These are phyloP conservation scores for Nestor notabilis DNA, from an alignment of 2,113 vertebrate genomes.

Conservation along the genomic window DNA sequence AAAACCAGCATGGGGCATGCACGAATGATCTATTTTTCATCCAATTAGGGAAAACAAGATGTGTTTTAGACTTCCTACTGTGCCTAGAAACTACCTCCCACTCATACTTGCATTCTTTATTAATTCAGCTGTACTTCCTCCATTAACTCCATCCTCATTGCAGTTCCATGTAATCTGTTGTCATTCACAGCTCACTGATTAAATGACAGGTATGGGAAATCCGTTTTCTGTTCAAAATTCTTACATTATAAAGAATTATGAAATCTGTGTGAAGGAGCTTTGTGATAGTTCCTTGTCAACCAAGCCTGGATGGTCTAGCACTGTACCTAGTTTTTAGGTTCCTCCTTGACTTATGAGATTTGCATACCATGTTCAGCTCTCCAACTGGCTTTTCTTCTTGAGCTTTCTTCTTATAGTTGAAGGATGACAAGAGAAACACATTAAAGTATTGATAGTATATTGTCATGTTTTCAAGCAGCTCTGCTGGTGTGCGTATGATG, in stretches of 20 bases:
- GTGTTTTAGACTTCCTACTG: neutral
- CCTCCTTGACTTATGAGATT: neutral
- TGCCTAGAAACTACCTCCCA: neutral
- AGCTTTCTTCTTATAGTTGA: neutral
- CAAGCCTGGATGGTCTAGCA: fast-evolving
- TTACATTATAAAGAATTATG: neutral
- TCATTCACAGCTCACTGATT: neutral
- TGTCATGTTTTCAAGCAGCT: neutral
- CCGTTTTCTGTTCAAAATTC: neutral
- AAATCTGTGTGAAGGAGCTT: neutral
- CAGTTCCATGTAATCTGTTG: neutral
- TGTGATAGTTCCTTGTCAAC: neutral
- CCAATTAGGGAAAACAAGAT: conserved; percentile 27
- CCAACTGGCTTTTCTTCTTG: neutral
- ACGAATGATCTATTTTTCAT: conserved; percentile 35
- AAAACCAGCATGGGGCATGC: conserved; percentile 15
- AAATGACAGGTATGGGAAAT: neutral
- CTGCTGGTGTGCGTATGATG: neutral
- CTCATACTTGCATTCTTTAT: neutral
- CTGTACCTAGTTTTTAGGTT: neutral
- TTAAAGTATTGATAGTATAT: neutral
- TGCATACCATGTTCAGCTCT: neutral
- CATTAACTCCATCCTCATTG: conserved; percentile 3
- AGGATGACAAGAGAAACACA: neutral
- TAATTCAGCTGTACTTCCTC: neutral